These are phyloP conservation scores for Ophion slaviceki DNA, from an alignment of 2,888 invertebrate species.

Conservation along the genomic window DNA sequence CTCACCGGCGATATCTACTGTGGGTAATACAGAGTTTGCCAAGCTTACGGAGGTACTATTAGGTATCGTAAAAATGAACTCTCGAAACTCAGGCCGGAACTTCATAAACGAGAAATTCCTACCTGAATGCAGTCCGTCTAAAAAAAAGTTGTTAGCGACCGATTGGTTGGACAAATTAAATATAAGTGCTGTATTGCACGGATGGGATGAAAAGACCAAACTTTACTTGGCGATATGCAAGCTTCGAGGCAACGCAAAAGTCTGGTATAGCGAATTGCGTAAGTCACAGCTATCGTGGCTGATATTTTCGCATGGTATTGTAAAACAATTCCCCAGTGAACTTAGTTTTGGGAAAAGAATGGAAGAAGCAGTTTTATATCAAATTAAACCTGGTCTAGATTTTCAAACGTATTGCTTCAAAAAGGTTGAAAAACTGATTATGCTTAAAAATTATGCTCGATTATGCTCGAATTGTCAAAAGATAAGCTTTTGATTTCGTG, in stretches of 20 bases:
- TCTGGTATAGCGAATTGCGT: slow-evolving; percentile 38
- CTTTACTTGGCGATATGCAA: slow-evolving; percentile 53
- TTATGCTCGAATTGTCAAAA: slow-evolving; percentile 64
- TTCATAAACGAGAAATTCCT: neutral
- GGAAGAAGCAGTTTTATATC: slow-evolving; percentile 35
- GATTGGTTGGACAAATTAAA: slow-evolving; percentile 10
- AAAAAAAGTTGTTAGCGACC: neutral
- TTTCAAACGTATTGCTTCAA: slow-evolving; percentile 61
- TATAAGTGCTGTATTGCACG: neutral
- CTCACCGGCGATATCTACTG: neutral
- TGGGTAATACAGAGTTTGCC: neutral
- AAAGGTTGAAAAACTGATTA: slow-evolving; percentile 31
- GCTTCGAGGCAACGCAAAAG: slow-evolving; percentile 58
- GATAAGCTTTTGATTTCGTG: slow-evolving; percentile 51
- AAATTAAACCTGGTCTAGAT: slow-evolving; percentile 56
- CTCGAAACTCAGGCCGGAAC: neutral
- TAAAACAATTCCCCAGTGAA: slow-evolving; percentile 60
- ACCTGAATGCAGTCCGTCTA: neutral
- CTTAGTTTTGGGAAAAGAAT: slow-evolving; percentile 59
- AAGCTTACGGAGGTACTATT: neutral
- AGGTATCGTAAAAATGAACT: neutral
- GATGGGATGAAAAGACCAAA: neutral
- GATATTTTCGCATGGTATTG: neutral
- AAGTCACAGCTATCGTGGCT: neutral
- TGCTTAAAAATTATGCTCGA: too few relatives aligned